A percentile compares a stretch with the other conserved stretches of the same genome.
phyloP scores from a whole-genome alignment of 2,113 vertebrate genomes.

The Chionodraco myersi region DNA sequence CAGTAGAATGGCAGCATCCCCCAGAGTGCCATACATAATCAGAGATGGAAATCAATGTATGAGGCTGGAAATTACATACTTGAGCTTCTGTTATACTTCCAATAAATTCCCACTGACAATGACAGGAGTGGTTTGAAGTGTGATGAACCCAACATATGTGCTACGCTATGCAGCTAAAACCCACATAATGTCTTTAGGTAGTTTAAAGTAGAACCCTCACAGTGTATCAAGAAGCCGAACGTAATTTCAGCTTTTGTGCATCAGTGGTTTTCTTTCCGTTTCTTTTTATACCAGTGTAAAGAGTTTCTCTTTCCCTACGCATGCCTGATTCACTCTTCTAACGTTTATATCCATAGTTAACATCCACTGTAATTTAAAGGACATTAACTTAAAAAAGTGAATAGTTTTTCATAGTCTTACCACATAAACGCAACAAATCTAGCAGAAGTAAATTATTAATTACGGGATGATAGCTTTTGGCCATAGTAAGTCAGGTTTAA shows the following conservation, averaged over 20 bases:
- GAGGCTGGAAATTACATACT: background rate
- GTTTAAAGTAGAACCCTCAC: constrained; percentile 14
- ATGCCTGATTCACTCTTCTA: background rate
- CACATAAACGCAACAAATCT: background rate
- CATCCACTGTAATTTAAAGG: background rate
- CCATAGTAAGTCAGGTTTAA: background rate
- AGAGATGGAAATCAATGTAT: background rate
- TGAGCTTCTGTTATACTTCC: background rate
- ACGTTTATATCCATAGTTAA: background rate
- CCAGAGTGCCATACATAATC: background rate
- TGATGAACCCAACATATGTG: constrained; percentile 15
- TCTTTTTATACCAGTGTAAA: background rate
- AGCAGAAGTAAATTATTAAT: background rate
- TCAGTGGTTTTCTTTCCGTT: constrained; percentile 4
- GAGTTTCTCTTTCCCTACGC: background rate
- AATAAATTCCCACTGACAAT: background rate
- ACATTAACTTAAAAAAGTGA: background rate
- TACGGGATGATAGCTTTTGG: background rate
- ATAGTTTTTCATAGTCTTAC: background rate
- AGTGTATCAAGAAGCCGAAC: background rate
- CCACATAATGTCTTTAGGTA: background rate
- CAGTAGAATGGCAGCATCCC: background rate
- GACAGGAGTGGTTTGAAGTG: constrained; percentile 15
- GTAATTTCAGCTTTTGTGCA: constrained; percentile 28
- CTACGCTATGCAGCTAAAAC: background rate